Evolutionary conservation across 2,797 vertebrate genomes (phyloP).

Genomic region (Discoglossus pictus): DNA sequence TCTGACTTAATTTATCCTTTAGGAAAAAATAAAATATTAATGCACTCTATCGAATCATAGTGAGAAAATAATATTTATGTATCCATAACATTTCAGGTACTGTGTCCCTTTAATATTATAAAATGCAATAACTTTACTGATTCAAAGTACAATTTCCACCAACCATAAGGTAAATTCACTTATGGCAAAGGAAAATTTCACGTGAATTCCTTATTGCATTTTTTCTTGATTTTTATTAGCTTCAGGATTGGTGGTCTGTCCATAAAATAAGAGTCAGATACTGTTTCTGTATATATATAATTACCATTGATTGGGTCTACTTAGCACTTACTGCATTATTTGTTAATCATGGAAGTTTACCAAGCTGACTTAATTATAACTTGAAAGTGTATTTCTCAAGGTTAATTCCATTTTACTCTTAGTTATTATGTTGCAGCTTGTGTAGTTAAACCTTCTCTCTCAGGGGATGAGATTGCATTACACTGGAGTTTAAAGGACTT

Average conservation of each 20-base stretch:
- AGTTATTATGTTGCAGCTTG: slow-evolving; percentile 25
- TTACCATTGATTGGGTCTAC: slow-evolving; percentile 48
- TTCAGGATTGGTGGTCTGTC: slow-evolving; percentile 2
- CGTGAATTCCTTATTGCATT: background rate
- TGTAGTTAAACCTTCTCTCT: slow-evolving; percentile 26
- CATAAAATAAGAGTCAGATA: slow-evolving; percentile 9
- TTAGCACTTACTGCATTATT: slow-evolving; percentile 42
- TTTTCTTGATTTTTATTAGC: slow-evolving; percentile 5
- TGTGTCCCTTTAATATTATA: too few relatives aligned
- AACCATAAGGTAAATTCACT: background rate
- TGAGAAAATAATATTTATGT: too few relatives aligned
- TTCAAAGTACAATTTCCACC: background rate
- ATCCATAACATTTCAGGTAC: too few relatives aligned
- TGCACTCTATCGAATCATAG: too few relatives aligned
- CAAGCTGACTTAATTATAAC: slow-evolving; percentile 39
- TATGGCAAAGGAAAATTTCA: slow-evolving; percentile 1
- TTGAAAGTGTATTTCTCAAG: slow-evolving; percentile 33
- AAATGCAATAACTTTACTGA: background rate
- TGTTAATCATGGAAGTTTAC: slow-evolving; percentile 34
- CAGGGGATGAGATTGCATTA: slow-evolving; percentile 12
- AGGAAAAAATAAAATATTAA: too few relatives aligned
- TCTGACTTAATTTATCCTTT: too few relatives aligned
- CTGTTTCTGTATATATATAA: slow-evolving; percentile 17
- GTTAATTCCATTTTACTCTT: slow-evolving; percentile 34
- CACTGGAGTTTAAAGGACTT: too few relatives aligned